These are phyloP conservation scores for Aspidiotus destructor DNA, from an alignment of 2,888 invertebrate species.

Conservation along the genomic window DNA sequence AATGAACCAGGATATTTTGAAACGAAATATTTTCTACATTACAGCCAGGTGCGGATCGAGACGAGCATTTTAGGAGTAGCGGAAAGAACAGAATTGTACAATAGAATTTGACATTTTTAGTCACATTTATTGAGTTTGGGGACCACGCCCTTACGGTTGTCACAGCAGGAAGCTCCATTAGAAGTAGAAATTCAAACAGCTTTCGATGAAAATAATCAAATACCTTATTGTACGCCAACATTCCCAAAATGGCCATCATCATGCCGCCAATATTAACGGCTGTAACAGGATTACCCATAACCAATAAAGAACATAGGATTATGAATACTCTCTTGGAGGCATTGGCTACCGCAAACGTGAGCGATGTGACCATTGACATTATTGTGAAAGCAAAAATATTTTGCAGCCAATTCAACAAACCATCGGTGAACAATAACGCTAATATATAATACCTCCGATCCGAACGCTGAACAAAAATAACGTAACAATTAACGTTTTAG, in stretches of 20 bases:
- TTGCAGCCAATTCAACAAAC: constrained; percentile 84
- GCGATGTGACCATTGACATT: constrained; percentile 79
- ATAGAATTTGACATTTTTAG: too few relatives aligned
- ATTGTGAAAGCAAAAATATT: constrained; percentile 92
- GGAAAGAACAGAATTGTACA: too few relatives aligned
- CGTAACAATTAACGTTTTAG: not conserved
- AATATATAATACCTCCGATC: constrained; percentile 49
- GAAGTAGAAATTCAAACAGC: constrained; percentile 39
- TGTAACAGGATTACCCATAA: constrained; percentile 86
- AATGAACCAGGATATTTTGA: not conserved
- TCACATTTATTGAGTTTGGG: too few relatives aligned
- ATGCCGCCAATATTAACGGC: constrained; percentile 78
- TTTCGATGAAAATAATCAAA: constrained; percentile 19
- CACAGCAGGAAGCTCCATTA: constrained; percentile 44
- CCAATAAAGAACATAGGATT: constrained; percentile 74
- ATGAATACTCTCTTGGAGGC: constrained; percentile 89
- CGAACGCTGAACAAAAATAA: constrained; percentile 43
- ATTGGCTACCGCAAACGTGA: constrained; percentile 91
- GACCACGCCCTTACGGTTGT: not conserved
- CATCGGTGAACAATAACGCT: constrained; percentile 62
- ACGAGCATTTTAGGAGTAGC: too few relatives aligned
- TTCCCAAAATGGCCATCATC: constrained; percentile 79
- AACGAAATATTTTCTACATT: not conserved
- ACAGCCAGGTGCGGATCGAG: too few relatives aligned
- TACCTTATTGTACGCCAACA: constrained; percentile 81